Percentiles rank a stretch among this genome's conserved stretches.
Evolutionary conservation across 2,113 vertebrate species (phyloP).

Genomic region (Chionis minor): DNA sequence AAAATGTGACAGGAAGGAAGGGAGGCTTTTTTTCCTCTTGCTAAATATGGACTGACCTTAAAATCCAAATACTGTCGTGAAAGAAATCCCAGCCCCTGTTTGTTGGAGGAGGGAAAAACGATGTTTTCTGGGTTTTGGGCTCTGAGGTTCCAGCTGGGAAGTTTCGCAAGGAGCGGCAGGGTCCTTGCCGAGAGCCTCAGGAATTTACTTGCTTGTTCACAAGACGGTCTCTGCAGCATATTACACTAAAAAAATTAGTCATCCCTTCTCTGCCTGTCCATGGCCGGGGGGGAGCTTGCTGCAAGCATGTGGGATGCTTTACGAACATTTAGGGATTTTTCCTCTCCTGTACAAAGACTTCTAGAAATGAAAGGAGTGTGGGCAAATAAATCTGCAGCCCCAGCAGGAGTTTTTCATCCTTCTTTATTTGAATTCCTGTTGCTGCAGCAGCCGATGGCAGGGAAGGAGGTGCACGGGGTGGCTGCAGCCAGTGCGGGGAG

Average conservation of each 20-base stretch:
- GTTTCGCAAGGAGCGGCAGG: not conserved
- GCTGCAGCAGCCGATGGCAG: not conserved
- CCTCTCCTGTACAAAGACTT: not conserved
- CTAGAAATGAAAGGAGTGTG: not conserved
- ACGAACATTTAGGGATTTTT: not conserved
- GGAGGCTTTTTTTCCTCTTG: constrained; percentile 48
- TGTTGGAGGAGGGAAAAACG: not conserved
- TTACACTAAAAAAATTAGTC: not conserved
- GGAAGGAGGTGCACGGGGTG: not conserved
- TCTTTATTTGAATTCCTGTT: not conserved
- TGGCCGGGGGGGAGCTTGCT: not conserved
- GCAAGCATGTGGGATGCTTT: not conserved
- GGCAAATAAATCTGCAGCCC: not conserved
- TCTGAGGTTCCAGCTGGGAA: constrained; percentile 9
- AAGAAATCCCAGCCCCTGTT: constrained; percentile 39
- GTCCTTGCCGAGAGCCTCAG: constrained; percentile 14
- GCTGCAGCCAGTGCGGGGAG: not conserved
- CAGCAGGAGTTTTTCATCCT: not conserved
- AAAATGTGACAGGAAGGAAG: constrained; percentile 73
- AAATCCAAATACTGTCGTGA: constrained; percentile 35
- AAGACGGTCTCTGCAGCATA: not conserved
- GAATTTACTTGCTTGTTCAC: constrained; percentile 4
- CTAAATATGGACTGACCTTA: constrained; percentile 64
- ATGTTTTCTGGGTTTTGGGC: not conserved
- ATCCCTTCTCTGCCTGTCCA: not conserved